A percentile compares a stretch with the other conserved stretches of the same genome.
phyloP scores from a whole-genome alignment of 2,797 vertebrate genomes.

The Chanos chanos region DNA sequence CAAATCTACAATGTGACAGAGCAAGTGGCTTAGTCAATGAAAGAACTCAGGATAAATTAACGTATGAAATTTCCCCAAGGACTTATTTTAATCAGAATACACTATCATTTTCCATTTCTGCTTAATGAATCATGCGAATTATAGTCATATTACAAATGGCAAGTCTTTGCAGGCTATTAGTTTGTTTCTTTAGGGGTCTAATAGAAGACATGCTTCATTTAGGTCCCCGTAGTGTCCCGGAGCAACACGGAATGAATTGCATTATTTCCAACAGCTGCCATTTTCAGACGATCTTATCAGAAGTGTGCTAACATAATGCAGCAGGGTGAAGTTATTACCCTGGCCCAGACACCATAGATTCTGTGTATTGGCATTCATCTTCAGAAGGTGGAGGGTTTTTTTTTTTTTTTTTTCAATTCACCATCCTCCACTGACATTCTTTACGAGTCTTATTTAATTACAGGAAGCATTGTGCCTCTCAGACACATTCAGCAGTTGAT shows the following conservation, averaged over 20 bases:
- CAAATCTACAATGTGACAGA: conserved; percentile 61
- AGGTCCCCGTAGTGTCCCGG: conserved; percentile 81
- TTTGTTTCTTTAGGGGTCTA: conserved; percentile 99
- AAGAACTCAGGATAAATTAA: conserved; percentile 86
- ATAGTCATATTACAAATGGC: conserved; percentile 98
- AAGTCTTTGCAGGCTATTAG: conserved; percentile 98
- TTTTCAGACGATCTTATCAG: conserved; percentile 83
- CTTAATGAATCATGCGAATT: conserved; percentile 99
- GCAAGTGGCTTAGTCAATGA: conserved; percentile 88
- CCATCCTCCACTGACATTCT: conserved; percentile 42
- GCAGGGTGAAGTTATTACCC: conserved; percentile 78
- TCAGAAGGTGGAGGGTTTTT: conserved; percentile 55
- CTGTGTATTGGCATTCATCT: conserved; percentile 66
- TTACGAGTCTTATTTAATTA: conserved; percentile 63
- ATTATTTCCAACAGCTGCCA: conserved; percentile 92
- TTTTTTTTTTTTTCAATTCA: conserved; percentile 51
- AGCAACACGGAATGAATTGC: conserved; percentile 91
- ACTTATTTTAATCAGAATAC: conserved; percentile 84
- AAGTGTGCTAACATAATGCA: conserved; percentile 69
- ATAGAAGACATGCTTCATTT: conserved; percentile 96
- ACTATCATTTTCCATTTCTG: conserved; percentile 96
- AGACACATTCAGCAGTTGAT: conserved; percentile 54
- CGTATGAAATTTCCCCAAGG: conserved; percentile 85
- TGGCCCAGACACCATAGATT: conserved; percentile 66
- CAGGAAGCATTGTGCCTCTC: conserved; percentile 40